Evolutionary conservation across 2,797 vertebrate species (phyloP).

Genomic region (Heteromormyrus szaboi): DNA sequence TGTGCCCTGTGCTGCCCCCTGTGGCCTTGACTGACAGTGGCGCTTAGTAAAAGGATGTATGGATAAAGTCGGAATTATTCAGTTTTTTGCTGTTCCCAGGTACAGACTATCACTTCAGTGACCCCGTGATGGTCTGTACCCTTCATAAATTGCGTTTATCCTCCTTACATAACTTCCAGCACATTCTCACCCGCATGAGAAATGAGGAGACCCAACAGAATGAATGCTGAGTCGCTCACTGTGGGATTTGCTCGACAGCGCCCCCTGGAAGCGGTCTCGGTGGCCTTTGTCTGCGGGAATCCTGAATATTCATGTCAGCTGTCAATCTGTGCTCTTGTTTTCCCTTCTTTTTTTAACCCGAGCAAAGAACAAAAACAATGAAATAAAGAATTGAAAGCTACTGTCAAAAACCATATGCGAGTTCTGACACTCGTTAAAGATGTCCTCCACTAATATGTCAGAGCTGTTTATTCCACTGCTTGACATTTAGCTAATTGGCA

Average conservation of each 20-base stretch:
- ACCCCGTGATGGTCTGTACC: background rate
- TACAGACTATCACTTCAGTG: background rate
- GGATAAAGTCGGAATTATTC: background rate
- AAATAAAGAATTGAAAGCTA: conserved; percentile 21
- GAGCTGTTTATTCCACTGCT: conserved; percentile 35
- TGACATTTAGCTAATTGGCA: conserved; percentile 48
- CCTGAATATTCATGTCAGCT: background rate
- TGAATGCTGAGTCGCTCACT: background rate
- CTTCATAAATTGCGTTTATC: background rate
- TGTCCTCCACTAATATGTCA: conserved; percentile 32
- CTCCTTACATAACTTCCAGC: background rate
- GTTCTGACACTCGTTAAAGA: conserved; percentile 35
- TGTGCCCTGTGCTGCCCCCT: background rate
- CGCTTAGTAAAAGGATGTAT: background rate
- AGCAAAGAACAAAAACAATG: conserved; percentile 17
- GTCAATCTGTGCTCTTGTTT: background rate
- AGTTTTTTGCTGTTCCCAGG: background rate
- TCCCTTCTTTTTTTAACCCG: conserved; percentile 1
- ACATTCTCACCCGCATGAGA: background rate
- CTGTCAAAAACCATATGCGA: conserved; percentile 37
- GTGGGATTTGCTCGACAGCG: background rate
- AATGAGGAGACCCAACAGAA: background rate
- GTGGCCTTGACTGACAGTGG: background rate
- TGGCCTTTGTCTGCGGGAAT: background rate
- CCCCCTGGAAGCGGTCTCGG: background rate